Base-by-base conservation (phyloP, 2,888 invertebrate species). In the Malacosoma neustria region DNA sequence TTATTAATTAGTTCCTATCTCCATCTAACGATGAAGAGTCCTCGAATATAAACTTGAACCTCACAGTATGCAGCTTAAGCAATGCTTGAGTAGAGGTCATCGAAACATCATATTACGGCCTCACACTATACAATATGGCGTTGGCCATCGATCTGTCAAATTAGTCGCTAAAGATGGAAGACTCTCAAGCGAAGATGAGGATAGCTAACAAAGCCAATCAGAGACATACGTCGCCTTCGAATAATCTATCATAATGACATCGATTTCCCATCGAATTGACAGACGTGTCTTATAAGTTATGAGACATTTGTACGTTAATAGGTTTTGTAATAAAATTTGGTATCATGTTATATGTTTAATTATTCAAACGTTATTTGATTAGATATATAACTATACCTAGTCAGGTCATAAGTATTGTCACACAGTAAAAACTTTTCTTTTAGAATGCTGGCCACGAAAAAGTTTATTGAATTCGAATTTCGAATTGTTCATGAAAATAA, bases 191-290 rank as follows among this genome's bases (percentile, higher is more conserved):
- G 71, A 77, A 73, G 73, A 73, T 66, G 71, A 51, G 62, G 65
- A 57, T 53, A 44, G 48, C 73, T 84, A 85, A 85, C 82, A 79
- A 85, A 82, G 81, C 81, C 77, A 85, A 85, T 82, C 80, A 75
- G 66, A 54, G 57, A 54, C 70, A 65, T 63, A 69, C 71, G 71
- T 67, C 59, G 52, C 67, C 67, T 71, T 68, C 61, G 74, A 81
- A 80, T 81, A 76, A 81, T 80, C 82, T 80, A 76, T 82, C 82
- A 81, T 81, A 77, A 79, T 75, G 80, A 79, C 81, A 77, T 81
- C 74, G 72, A 81, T 80, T 80, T 77, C 71, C 72, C 73, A 79
- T 77, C 72, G 70, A 63, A 60, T 43, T 41, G 54, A 64, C 56
- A 49, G 61, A 62, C 66, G 71, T 69, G 72, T 68, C 63, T 46